Percentiles rank a stretch among this genome's conserved stretches.
phyloP scores from a whole-genome alignment of 2,797 vertebrate species.

The Megalops cyprinoides region DNA sequence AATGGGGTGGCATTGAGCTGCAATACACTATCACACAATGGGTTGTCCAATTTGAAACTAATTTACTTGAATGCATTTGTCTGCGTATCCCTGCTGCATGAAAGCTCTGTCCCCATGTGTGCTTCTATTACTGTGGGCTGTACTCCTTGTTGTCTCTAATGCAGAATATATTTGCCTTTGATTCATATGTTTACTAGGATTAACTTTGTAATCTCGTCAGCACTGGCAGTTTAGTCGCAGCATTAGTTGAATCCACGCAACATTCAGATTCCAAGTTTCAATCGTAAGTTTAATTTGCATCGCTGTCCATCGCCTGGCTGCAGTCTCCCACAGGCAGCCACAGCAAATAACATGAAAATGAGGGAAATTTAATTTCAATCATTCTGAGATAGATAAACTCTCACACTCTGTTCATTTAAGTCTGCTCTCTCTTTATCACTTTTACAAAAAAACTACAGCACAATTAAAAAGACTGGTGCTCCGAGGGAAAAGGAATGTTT shows the following conservation, averaged over 20 bases:
- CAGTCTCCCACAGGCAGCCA: not conserved
- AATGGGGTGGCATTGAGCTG: too few relatives aligned
- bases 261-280: not conserved
- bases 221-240: not conserved
- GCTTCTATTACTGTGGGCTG: not conserved
- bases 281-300: not conserved
- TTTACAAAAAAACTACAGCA: not conserved
- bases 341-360: not conserved
- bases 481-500: too few relatives aligned
- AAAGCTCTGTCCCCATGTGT: not conserved
- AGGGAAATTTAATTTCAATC: not conserved
- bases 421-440: not conserved
- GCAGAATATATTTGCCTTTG: not conserved
- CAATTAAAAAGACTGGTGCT: too few relatives aligned
- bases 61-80: not conserved
- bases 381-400: not conserved
- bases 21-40: not conserved
- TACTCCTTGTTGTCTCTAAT: not conserved
- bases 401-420: not conserved
- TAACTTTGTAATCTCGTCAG: not conserved
- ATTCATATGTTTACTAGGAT: not conserved
- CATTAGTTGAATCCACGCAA: not conserved
- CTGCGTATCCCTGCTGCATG: not conserved
- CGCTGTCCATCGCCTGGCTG: not conserved
- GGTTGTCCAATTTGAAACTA: not conserved